These are phyloP conservation scores for Saccopteryx leptura DNA, from an alignment of 2,113 vertebrate genomes.

Conservation along the genomic window DNA sequence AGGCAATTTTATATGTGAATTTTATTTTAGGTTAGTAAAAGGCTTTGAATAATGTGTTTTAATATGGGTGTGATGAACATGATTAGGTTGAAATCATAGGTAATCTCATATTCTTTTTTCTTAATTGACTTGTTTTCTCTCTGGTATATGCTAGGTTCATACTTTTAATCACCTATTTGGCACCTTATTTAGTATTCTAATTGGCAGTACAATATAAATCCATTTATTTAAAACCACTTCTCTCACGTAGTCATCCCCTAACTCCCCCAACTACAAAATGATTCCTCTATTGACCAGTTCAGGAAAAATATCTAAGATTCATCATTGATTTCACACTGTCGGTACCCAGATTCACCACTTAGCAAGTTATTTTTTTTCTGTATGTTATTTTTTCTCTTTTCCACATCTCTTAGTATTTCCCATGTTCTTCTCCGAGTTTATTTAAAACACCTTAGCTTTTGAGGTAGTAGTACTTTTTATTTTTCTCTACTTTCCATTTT, in stretches of 20 bases:
- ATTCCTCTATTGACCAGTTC: neutral
- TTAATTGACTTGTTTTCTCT: neutral
- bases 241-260: neutral
- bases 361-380: neutral
- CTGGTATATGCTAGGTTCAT: neutral
- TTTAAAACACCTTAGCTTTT: neutral
- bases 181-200: neutral
- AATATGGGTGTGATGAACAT: neutral
- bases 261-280: neutral
- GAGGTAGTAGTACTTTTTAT: neutral
- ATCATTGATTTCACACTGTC: neutral
- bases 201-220: neutral
- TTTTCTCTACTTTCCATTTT: neutral
- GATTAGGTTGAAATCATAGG: neutral
- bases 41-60: neutral
- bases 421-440: neutral
- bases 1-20: neutral
- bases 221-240: neutral
- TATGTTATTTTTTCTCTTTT: neutral
- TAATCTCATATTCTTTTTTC: slow-evolving; percentile 14
- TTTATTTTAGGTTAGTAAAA: neutral
- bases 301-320: neutral
- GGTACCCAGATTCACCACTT: neutral
- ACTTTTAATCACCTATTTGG: neutral
- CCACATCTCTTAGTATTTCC: neutral